These are phyloP conservation scores for Aptenodytes patagonicus DNA, from an alignment of 2,113 vertebrate genomes.

Conservation along the genomic window DNA sequence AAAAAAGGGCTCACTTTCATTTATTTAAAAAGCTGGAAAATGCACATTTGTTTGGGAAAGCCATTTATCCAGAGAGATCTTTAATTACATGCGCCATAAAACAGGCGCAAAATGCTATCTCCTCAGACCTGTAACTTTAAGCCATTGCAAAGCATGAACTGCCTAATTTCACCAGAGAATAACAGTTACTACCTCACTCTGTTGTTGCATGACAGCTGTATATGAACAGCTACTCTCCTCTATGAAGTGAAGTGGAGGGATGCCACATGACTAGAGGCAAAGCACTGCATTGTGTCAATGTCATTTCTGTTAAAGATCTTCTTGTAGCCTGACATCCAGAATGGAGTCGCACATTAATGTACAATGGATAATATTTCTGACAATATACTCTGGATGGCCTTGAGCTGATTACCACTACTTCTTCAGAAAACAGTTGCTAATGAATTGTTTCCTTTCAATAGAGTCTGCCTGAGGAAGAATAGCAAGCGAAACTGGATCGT, in stretches of 20 bases:
- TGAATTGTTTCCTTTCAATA: constrained; percentile 33
- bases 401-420: constrained; percentile 18
- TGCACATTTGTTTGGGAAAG: not conserved
- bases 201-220: not conserved
- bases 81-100: constrained; percentile 52
- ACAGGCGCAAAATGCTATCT: constrained; percentile 13
- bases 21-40: constrained; percentile 13
- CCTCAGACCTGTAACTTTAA: constrained; percentile 35
- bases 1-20: not conserved
- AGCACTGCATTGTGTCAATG: constrained; percentile 25
- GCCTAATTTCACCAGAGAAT: not conserved
- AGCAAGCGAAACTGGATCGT: not conserved
- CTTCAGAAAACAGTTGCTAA: constrained; percentile 48
- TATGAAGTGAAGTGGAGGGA: not conserved
- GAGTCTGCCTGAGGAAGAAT: constrained; percentile 14
- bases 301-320: constrained; percentile 23
- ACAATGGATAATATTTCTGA: constrained; percentile 23
- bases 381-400: constrained; percentile 30
- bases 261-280: constrained; percentile 35
- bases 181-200: not conserved
- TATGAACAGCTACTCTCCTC: constrained; percentile 5
- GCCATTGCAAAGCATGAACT: not conserved
- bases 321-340: not conserved
- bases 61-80: constrained; percentile 37
- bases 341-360: not conserved